Evolutionary conservation across 2,888 invertebrate genomes (phyloP).

Genomic region (Parasteatoda lunata): DNA sequence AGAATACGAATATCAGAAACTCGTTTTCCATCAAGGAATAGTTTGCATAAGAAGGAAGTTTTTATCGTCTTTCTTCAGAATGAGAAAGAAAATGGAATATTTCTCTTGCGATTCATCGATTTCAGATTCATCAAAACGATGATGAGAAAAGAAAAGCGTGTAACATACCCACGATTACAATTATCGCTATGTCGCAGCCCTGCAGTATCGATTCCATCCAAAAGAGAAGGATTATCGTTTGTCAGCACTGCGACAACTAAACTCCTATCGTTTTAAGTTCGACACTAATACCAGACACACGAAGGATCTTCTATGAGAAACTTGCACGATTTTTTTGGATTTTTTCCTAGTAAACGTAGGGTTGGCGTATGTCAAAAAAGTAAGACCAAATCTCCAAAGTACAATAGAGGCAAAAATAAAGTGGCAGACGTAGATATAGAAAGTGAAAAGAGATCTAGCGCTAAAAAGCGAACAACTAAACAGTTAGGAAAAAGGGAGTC

Average conservation of each 20-base stretch:
- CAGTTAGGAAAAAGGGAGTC: conserved; percentile 12
- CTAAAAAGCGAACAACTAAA: too few species aligned
- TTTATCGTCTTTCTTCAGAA: too few species aligned
- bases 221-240: conserved; percentile 35
- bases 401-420: neutral
- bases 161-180: conserved; percentile 48
- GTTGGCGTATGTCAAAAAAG: neutral
- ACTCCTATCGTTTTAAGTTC: neutral
- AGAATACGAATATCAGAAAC: too few species aligned
- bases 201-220: conserved; percentile 35
- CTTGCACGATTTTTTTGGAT: too few species aligned
- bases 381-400: neutral
- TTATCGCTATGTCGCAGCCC: conserved; percentile 37
- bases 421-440: neutral
- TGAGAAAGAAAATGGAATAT: neutral
- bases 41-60: too few species aligned
- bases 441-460: neutral
- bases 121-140: neutral
- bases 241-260: conserved; percentile 20
- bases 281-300: conserved; percentile 26
- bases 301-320: neutral
- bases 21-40: too few species aligned
- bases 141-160: neutral
- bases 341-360: too few species aligned
- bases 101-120: neutral